Evolutionary conservation across 2,113 vertebrate species (phyloP).

Genomic region (Mus spicilegus): DNA sequence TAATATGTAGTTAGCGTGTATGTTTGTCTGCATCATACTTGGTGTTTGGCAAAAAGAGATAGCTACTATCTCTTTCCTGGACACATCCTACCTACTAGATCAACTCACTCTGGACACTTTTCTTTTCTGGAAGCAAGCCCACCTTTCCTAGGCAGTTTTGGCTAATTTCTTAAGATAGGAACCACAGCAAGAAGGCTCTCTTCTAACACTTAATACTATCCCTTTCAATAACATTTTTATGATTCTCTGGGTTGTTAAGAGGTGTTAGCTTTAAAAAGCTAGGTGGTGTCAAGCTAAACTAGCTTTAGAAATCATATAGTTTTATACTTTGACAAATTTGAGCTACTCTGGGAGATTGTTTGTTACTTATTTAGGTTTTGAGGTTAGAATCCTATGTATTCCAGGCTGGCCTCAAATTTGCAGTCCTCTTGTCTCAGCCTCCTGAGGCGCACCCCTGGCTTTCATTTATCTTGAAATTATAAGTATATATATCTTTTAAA

Average conservation of each 20-base stretch:
- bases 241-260: not conserved
- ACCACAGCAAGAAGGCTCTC: not conserved
- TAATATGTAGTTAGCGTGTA: not conserved
- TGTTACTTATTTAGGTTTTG: not conserved
- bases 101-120: not conserved
- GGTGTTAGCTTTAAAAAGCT: not conserved
- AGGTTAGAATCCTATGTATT: not conserved
- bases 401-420: not conserved
- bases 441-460: not conserved
- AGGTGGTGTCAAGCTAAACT: not conserved
- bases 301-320: not conserved
- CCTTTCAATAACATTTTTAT: not conserved
- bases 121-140: not conserved
- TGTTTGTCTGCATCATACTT: not conserved
- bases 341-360: not conserved
- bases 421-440: not conserved
- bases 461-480: conserved; percentile 28
- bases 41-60: not conserved
- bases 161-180: not conserved
- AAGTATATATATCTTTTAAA: not conserved
- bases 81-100: not conserved
- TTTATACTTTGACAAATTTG: conserved; percentile 30
- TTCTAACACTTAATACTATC: too few species aligned
- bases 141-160: not conserved
- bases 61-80: not conserved